Evolutionary conservation across 2,113 vertebrate genomes (phyloP), one percentile per base, ranked within the genome.

Genomic region (Numida meleagris): DNA sequence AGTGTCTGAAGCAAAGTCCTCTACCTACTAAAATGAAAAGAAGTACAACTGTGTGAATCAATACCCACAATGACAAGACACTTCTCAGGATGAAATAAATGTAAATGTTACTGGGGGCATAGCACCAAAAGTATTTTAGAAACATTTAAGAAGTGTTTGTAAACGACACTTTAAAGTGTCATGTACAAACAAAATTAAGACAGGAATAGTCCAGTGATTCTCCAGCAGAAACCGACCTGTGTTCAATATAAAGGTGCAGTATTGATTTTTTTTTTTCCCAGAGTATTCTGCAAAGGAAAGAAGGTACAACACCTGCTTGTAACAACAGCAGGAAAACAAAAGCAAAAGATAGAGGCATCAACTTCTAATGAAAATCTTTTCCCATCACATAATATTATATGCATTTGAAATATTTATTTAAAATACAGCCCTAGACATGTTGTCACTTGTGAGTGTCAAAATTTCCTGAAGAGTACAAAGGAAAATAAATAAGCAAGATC

Each of bases 71-170:
- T 34, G 57, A 86, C 76, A 80, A 58, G 82, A 80, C 45, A 65
- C 43, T 87, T 89, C 50, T 68, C 57, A 78, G 48, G 53, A 79
- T 42, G 27, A 94, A 95, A 95, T 53, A 91, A 88, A 90, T 46
- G 43, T 8, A 78, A 57, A 86, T n/a, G 13, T 38, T 77, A 67
- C 13, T 61, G 57, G 87, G 58, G 6, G 6, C 57, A 90, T 66
- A 75, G 53, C 70, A 71, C 6, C 5, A 29, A 3, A 78, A 65
- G 20, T 19, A 2, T 59, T 70, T 89, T n/a, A 38, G 3, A 65
- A 90, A 57, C 53, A 57, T 29, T 57, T 57, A 31, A 33, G 16
- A 55, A 57, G 14, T 33, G 17, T 57, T 33, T 57, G 29, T 31
- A 57, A 33, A 57, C 55, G 33, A 57, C 31, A 12, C 10, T 57